phyloP scores from a whole-genome alignment of 53 echinoderm and acorn worm species.

The Holothuria leucospilota region DNA sequence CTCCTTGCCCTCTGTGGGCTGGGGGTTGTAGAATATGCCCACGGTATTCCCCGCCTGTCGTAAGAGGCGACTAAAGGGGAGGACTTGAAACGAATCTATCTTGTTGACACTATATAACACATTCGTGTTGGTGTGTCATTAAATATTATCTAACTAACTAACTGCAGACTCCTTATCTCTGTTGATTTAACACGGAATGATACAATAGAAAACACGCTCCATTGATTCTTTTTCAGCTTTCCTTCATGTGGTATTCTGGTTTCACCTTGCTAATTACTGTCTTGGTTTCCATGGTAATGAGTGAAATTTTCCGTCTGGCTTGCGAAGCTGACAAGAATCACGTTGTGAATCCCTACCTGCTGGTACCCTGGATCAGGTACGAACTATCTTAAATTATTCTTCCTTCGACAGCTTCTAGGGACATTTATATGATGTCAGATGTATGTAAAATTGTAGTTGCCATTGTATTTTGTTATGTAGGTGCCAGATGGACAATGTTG shows the following conservation, averaged over 20 bases:
- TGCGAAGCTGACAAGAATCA: background rate
- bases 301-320: constrained; percentile 38
- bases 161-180: no score
- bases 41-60: no score
- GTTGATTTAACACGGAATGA: no score
- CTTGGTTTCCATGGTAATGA: constrained; percentile 20
- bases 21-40: no score
- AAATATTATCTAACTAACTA: no score
- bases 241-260: constrained; percentile 52
- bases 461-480: no score
- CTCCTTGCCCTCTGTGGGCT: no score
- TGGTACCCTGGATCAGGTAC: constrained; percentile 44
- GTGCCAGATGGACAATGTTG: no score
- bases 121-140: no score
- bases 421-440: background rate
- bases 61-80: no score
- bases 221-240: constrained; percentile 29
- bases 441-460: background rate
- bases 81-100: no score
- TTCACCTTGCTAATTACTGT: constrained; percentile 42
- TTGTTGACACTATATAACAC: no score
- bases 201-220: background rate
- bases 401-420: background rate
- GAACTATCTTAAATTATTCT: background rate
- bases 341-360: constrained; percentile 7